phyloP scores from a whole-genome alignment of 2,888 invertebrate genomes.

The Andrena hattorfiana region DNA sequence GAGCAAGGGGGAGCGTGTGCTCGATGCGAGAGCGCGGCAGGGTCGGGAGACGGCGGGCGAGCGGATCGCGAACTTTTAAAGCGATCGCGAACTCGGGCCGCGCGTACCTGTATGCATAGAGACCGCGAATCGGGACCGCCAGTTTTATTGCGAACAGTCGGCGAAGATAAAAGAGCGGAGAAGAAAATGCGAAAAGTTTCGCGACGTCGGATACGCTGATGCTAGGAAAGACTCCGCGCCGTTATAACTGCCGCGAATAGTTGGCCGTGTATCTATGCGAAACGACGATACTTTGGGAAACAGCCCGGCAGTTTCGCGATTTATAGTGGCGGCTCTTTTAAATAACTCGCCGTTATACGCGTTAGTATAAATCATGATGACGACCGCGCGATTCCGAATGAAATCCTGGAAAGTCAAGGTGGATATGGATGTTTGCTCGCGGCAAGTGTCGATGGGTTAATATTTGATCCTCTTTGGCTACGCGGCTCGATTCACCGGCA shows the following conservation, averaged over 20 bases:
- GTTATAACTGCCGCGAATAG: slow-evolving; percentile 31
- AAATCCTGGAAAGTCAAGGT: slow-evolving; percentile 5
- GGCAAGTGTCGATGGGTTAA: background rate
- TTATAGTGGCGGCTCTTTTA: slow-evolving; percentile 47
- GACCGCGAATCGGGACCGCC: slow-evolving; percentile 50
- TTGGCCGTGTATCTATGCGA: slow-evolving; percentile 24
- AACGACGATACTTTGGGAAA: slow-evolving; percentile 29
- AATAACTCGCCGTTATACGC: slow-evolving; percentile 35
- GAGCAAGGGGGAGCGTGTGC: background rate
- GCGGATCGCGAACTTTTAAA: slow-evolving; percentile 37
- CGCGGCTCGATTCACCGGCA: too few species aligned
- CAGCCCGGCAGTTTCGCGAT: slow-evolving; percentile 32
- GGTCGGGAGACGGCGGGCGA: background rate
- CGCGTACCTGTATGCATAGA: slow-evolving; percentile 9
- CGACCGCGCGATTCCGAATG: background rate
- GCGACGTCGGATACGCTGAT: slow-evolving; percentile 34
- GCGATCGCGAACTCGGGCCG: background rate
- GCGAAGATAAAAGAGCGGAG: slow-evolving; percentile 57
- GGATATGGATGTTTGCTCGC: slow-evolving; percentile 3
- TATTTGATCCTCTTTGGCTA: background rate
- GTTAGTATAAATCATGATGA: slow-evolving; percentile 13
- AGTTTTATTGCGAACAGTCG: slow-evolving; percentile 63
- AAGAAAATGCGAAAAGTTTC: slow-evolving; percentile 71
- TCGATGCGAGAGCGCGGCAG: background rate
- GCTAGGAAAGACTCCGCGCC: slow-evolving; percentile 6